Conservation (phyloP, 2,797 vertebrate genomes). For the Gadopsis marmoratus region DNA sequence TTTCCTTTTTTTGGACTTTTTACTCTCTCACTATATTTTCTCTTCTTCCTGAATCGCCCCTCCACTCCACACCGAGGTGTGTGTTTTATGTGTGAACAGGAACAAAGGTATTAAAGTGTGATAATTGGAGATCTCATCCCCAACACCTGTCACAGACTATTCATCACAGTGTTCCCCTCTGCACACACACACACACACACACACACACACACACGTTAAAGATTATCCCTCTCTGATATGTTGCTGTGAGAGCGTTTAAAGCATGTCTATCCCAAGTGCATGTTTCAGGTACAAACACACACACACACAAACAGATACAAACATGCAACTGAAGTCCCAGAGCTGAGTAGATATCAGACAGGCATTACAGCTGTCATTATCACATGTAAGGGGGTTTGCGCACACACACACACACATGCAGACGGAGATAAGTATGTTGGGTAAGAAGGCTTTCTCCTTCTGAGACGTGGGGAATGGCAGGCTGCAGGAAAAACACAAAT, state of each 20-base stretch:
- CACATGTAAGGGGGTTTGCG: constrained; percentile 70
- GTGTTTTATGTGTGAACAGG: constrained; percentile 59
- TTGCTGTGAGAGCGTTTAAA: constrained; percentile 56
- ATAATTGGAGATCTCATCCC: constrained; percentile 77
- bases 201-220: constrained; percentile 38
- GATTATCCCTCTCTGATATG: constrained; percentile 71
- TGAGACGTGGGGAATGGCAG: constrained; percentile 62
- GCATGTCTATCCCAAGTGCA: constrained; percentile 45
- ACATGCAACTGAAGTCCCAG: constrained; percentile 70
- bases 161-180: constrained; percentile 52
- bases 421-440: constrained; percentile 54
- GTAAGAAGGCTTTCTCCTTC: constrained; percentile 65
- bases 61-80: constrained; percentile 40
- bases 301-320: constrained; percentile 55
- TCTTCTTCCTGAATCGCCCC: neutral
- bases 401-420: constrained; percentile 31
- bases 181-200: constrained; percentile 27
- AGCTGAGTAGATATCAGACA: constrained; percentile 73
- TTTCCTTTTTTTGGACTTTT: neutral
- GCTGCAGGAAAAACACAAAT: constrained; percentile 55
- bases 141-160: constrained; percentile 65
- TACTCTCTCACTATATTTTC: constrained; percentile 21
- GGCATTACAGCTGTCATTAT: constrained; percentile 82
- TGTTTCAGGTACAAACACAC: constrained; percentile 45
- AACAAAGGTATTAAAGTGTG: constrained; percentile 74